Percentiles rank a stretch among this genome's conserved stretches.
phyloP scores from a whole-genome alignment of 2,888 invertebrate species.

The Empis livida region DNA sequence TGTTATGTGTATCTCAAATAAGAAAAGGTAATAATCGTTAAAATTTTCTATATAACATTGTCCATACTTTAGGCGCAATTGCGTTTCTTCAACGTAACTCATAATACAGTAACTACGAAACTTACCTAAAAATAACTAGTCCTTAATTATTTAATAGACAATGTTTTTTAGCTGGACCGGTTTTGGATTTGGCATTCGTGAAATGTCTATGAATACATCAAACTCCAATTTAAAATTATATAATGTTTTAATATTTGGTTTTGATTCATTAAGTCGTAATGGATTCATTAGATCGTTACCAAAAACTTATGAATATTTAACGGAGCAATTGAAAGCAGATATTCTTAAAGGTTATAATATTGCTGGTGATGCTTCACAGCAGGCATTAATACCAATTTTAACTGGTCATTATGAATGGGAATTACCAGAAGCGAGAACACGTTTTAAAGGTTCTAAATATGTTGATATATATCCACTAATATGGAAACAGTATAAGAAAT shows the following conservation, averaged over 20 bases:
- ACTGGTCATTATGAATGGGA: slow-evolving; percentile 79
- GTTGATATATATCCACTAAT: slow-evolving; percentile 75
- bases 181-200: too few species aligned
- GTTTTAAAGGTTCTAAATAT: slow-evolving; percentile 45
- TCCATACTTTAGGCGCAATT: too few species aligned
- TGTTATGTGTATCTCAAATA: slow-evolving; percentile 44
- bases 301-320: slow-evolving; percentile 55
- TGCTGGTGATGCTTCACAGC: slow-evolving; percentile 76
- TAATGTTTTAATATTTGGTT: slow-evolving; percentile 74
- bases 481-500: slow-evolving; percentile 62
- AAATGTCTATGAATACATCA: too few species aligned
- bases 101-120: too few species aligned
- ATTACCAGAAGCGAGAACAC: slow-evolving; percentile 69
- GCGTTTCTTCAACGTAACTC: slow-evolving; percentile 13
- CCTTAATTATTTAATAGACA: too few species aligned
- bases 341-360: slow-evolving; percentile 71
- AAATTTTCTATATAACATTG: too few species aligned
- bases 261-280: slow-evolving; percentile 77
- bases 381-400: slow-evolving; percentile 74
- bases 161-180: too few species aligned
- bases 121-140: background rate
- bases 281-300: slow-evolving; percentile 69
- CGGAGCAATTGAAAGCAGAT: slow-evolving; percentile 44
- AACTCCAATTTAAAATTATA: slow-evolving; percentile 14
- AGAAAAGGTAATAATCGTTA: too few species aligned